phyloP scores from a whole-genome alignment of 2,113 vertebrate species.

The Lasiurus cinereus region DNA sequence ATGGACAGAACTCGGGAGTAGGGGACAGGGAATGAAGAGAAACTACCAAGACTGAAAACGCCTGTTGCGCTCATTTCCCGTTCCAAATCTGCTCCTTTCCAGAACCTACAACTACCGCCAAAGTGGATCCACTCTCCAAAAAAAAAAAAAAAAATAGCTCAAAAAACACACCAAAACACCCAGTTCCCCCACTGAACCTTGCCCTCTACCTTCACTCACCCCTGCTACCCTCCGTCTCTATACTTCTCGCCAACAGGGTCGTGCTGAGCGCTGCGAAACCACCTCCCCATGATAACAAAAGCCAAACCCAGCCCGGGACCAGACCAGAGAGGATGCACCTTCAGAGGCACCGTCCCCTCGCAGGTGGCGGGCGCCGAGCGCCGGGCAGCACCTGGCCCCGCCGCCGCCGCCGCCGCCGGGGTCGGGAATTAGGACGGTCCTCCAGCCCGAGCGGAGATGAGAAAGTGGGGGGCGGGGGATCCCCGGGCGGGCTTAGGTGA shows the following conservation, averaged over 20 bases:
- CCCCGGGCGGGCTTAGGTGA: not conserved
- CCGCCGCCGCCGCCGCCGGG: not conserved
- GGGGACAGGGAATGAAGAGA: not conserved
- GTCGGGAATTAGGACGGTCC: not conserved
- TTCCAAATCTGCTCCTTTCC: not conserved
- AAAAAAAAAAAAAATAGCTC: not conserved
- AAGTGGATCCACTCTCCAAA: not conserved
- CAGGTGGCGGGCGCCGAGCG: not conserved
- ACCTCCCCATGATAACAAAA: too few species aligned
- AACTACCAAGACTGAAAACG: constrained; percentile 14
- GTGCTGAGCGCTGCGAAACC: too few species aligned
- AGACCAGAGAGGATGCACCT: too few species aligned
- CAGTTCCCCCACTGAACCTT: not conserved
- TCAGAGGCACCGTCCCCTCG: not conserved
- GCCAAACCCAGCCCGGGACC: too few species aligned
- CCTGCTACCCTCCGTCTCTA: not conserved
- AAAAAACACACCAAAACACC: not conserved
- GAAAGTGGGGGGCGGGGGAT: constrained; percentile 6
- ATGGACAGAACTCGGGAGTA: not conserved
- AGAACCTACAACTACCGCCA: not conserved
- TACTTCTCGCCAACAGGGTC: not conserved
- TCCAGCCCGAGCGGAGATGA: constrained; percentile 14
- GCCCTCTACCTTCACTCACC: not conserved
- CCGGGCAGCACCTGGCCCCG: not conserved
- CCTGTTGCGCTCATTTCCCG: constrained; percentile 14